Evolutionary conservation across 2,797 vertebrate genomes (phyloP).

Genomic region (Pyrrhura leucotis): DNA sequence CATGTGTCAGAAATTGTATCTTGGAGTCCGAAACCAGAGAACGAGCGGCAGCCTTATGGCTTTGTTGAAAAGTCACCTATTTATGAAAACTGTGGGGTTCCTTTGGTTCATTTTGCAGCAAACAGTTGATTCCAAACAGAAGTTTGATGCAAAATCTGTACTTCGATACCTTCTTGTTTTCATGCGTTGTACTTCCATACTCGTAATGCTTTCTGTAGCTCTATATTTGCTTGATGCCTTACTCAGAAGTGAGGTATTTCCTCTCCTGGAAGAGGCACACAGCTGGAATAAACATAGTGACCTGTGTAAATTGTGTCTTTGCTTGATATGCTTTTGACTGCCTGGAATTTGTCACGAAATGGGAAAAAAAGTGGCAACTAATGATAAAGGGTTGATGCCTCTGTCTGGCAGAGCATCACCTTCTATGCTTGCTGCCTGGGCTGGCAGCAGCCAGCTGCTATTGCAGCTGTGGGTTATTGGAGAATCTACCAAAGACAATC

Average conservation of each 20-base stretch:
- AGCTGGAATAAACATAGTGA: not conserved
- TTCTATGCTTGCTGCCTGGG: not conserved
- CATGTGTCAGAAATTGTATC: not conserved
- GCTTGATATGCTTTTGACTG: not conserved
- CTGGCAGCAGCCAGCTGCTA: not conserved
- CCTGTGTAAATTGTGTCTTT: not conserved
- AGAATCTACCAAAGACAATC: not conserved
- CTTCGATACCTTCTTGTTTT: not conserved
- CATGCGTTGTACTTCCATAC: not conserved
- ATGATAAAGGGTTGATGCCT: not conserved
- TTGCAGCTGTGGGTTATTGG: accelerated
- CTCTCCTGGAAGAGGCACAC: not conserved
- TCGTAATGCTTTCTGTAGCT: accelerated
- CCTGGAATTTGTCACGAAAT: not conserved
- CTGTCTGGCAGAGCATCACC: accelerated
- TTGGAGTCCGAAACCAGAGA: not conserved
- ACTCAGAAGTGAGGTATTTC: not conserved
- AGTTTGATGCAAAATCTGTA: not conserved
- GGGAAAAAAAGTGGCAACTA: not conserved
- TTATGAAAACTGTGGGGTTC: not conserved
- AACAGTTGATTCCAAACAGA: not conserved
- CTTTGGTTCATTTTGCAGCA: not conserved
- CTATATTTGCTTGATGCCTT: not conserved
- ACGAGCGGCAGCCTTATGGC: not conserved
- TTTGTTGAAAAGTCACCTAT: not conserved